A percentile compares a stretch with the other conserved stretches of the same genome.
These are phyloP conservation scores for Drosophila pachea DNA, from an alignment of 1,140 invertebrate genomes.

Conservation along the genomic window DNA sequence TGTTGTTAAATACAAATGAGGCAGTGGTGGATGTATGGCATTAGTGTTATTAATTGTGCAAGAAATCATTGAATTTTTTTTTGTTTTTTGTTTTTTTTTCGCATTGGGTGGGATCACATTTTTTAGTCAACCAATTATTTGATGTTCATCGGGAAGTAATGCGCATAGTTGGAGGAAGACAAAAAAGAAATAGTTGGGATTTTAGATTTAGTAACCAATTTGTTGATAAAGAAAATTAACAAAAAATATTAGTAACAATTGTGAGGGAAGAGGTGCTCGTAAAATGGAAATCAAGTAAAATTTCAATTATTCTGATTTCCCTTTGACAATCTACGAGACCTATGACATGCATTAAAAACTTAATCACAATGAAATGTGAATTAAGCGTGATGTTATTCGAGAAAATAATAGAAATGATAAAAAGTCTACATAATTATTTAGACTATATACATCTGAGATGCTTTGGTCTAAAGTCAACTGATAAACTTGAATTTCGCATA, in stretches of 20 bases:
- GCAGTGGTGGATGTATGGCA: not conserved
- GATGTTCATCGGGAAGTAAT: conserved; percentile 17
- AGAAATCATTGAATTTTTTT: not conserved
- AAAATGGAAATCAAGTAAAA: not conserved
- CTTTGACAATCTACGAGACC: not conserved
- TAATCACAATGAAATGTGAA: conserved; percentile 7
- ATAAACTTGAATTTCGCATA: conserved; percentile 13
- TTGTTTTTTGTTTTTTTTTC: conserved; percentile 33
- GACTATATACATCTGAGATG: conserved; percentile 11
- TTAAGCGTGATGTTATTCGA: not conserved
- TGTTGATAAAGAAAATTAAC: conserved; percentile 1
- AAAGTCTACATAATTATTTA: not conserved
- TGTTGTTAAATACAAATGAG: conserved; percentile 16
- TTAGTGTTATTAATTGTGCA: conserved; percentile 28
- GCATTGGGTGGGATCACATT: no score
- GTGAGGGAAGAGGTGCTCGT: conserved; percentile 1
- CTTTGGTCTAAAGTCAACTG: conserved; percentile 2
- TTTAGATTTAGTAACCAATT: conserved; percentile 64
- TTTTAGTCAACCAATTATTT: conserved; percentile 26
- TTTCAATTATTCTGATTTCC: not conserved
- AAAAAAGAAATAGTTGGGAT: conserved; percentile 46
- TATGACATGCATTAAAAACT: conserved; percentile 14
- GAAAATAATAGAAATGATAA: conserved; percentile 14
- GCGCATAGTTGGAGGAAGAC: conserved; percentile 40
- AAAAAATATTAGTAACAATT: conserved; percentile 23